phyloP scores from a whole-genome alignment of 92 coral and sea anemone species.

The Phenganax marumi region DNA sequence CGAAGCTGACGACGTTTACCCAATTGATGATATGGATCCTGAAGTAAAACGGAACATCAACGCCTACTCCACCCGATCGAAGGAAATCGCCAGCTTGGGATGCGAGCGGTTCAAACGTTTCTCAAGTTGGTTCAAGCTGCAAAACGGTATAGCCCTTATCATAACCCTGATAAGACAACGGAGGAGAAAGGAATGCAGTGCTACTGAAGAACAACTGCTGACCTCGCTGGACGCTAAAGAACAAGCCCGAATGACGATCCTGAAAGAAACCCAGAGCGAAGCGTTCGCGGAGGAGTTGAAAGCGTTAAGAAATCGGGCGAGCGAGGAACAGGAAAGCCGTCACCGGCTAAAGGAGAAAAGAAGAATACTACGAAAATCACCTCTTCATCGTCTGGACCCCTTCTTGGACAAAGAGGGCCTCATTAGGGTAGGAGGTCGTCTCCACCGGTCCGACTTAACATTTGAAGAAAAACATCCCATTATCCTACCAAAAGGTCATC shows the following conservation, averaged over 20 bases:
- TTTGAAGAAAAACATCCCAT: slow-evolving; percentile 23
- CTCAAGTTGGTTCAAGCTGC: slow-evolving; percentile 30
- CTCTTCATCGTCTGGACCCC: slow-evolving; percentile 19
- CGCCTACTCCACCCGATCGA: slow-evolving; percentile 12
- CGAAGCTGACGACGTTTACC: not conserved
- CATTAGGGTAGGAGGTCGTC: slow-evolving; percentile 14
- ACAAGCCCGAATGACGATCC: not conserved
- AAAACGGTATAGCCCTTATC: slow-evolving; percentile 34
- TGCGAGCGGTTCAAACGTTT: slow-evolving; percentile 34
- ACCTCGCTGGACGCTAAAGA: not conserved
- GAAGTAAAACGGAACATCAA: slow-evolving; percentile 41
- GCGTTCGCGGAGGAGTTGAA: not conserved
- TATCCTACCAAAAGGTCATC: slow-evolving; percentile 42
- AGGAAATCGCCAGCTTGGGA: slow-evolving; percentile 12
- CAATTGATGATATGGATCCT: slow-evolving; percentile 42
- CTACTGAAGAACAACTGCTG: not conserved
- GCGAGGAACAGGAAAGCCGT: not conserved
- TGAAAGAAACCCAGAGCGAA: not conserved
- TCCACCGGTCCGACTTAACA: not conserved
- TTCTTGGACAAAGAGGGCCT: slow-evolving; percentile 15
- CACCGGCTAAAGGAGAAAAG: not conserved
- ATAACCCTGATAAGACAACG: slow-evolving; percentile 6
- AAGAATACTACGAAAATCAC: not conserved
- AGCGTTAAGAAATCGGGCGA: not conserved
- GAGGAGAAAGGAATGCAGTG: not conserved